These are phyloP conservation scores for Gnathonemus echidnorhynchus DNA, from an alignment of 2,113 vertebrate species.

Conservation along the genomic window DNA sequence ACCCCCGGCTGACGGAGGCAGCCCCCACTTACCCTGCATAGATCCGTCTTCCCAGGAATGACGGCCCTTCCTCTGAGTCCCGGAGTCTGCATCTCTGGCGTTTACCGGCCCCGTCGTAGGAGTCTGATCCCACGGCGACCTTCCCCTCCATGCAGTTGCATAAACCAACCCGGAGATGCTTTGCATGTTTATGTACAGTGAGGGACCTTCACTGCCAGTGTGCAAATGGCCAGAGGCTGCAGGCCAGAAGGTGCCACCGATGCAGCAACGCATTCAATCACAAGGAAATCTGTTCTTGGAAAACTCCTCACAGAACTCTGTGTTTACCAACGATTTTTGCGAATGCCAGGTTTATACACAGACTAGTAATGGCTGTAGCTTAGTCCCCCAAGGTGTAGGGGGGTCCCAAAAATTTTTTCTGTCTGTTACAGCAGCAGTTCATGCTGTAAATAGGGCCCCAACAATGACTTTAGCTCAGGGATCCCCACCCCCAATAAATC, in stretches of 20 bases:
- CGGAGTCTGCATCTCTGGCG: not conserved
- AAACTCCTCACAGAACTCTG: not conserved
- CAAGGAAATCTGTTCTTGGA: not conserved
- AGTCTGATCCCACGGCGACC: not conserved
- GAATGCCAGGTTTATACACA: not conserved
- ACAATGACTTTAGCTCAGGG: not conserved
- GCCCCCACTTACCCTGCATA: conserved; percentile 13
- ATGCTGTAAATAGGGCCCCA: not conserved
- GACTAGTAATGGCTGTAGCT: not conserved
- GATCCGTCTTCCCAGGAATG: conserved; percentile 16
- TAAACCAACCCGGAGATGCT: not conserved
- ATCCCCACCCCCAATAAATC: not conserved
- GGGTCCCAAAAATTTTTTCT: not conserved
- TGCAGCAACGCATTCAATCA: not conserved
- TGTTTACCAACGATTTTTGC: not conserved
- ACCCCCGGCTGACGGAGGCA: not conserved
- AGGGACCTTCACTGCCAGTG: not conserved
- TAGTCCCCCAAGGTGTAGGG: not conserved
- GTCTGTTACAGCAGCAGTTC: not conserved
- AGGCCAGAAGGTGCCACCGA: not conserved
- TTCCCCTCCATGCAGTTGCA: not conserved
- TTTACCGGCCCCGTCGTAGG: conserved; percentile 14
- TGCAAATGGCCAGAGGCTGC: not conserved
- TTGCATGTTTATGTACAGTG: not conserved
- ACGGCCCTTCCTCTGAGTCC: conserved; percentile 21